Conservation (phyloP, 35 echinoderm and acorn worm species). For the Heliocidaris erythrogramma region DNA sequence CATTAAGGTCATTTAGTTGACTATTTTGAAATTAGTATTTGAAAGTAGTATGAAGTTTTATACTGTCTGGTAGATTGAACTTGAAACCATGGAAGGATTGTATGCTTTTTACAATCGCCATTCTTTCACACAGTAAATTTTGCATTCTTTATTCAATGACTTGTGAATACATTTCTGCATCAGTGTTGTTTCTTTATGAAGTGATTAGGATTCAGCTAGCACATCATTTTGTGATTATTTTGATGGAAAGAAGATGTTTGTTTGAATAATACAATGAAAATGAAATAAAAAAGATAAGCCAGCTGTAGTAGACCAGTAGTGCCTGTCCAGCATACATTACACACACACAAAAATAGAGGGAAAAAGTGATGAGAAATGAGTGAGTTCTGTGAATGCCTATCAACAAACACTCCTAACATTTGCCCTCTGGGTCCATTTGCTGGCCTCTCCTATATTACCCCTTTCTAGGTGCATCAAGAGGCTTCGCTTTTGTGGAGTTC, state of each 20-base stretch:
- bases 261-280: background rate
- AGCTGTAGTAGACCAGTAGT: background rate
- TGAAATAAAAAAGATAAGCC: background rate
- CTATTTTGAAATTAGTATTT: background rate
- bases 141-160: background rate
- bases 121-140: background rate
- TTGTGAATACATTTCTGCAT: conserved; percentile 1
- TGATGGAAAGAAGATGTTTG: background rate
- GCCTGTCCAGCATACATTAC: conserved; percentile 29
- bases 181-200: background rate
- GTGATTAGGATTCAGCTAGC: background rate
- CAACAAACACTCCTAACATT: conserved; percentile 27
- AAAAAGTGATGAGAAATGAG: background rate
- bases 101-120: background rate
- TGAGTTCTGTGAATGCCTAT: conserved; percentile 1
- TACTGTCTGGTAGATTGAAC: too few relatives aligned
- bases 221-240: background rate
- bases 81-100: background rate
- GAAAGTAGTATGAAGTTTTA: too few relatives aligned
- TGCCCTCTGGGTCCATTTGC: conserved; percentile 47
- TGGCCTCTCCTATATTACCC: conserved; percentile 53
- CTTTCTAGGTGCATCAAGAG: conserved; percentile 97
- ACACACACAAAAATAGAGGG: background rate
- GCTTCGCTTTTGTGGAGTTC: conserved; percentile 99
- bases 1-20: background rate